Conservation (phyloP, 2,888 invertebrate genomes). For the Archips crataeganus region DNA sequence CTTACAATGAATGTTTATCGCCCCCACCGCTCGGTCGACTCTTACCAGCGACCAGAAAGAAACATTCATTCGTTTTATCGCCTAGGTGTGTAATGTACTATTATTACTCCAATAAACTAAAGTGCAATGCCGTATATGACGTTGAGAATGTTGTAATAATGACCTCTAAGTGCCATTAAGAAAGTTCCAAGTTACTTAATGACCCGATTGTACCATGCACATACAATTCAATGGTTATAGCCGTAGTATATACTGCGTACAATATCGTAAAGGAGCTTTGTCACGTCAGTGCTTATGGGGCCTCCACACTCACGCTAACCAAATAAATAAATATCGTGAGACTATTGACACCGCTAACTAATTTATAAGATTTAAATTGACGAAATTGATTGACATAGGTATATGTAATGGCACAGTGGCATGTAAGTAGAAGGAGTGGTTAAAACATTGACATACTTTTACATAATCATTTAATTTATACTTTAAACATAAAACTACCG, state of each 20-base stretch:
- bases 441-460: too few relatives aligned
- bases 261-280: slow-evolving; percentile 5
- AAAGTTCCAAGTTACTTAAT: slow-evolving; percentile 2
- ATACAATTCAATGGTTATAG: slow-evolving; percentile 5
- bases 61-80: neutral
- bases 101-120: neutral
- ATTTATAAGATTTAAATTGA: too few relatives aligned
- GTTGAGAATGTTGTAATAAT: neutral
- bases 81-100: neutral
- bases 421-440: too few relatives aligned
- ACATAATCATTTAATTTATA: too few relatives aligned
- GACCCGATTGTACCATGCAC: neutral
- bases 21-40: neutral
- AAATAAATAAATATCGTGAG: neutral
- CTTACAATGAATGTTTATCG: too few relatives aligned
- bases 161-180: slow-evolving; percentile 13
- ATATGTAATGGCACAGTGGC: too few relatives aligned
- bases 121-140: slow-evolving; percentile 2
- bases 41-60: neutral
- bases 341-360: too few relatives aligned
- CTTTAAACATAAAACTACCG: too few relatives aligned
- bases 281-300: neutral
- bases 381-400: too few relatives aligned
- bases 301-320: neutral
- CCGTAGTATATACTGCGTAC: neutral